phyloP scores from a whole-genome alignment of 2,888 invertebrate species.

The Nipponacmea schrenckii region DNA sequence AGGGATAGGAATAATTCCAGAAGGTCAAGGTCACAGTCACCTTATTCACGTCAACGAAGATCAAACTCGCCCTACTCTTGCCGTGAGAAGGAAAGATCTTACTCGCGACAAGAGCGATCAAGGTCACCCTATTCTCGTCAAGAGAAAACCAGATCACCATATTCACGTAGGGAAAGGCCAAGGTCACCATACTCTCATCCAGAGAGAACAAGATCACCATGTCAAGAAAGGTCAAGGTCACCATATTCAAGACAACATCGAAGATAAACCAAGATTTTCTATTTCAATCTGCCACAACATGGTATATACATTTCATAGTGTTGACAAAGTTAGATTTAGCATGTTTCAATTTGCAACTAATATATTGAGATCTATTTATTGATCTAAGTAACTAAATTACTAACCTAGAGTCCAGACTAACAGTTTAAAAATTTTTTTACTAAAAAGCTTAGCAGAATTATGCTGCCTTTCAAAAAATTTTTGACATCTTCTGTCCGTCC shows the following conservation, averaged over 20 bases:
- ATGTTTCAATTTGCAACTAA: no score
- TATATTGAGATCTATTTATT: no score
- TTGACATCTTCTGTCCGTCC: no score
- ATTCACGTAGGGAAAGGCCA: constrained; percentile 3
- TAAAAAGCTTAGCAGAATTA: no score
- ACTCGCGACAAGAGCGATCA: constrained; percentile 3
- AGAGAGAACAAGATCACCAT: not conserved
- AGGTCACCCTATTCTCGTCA: constrained; percentile 16
- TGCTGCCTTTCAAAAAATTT: no score
- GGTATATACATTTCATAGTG: constrained; percentile 8
- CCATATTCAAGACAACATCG: not conserved
- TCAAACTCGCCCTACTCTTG: constrained; percentile 20
- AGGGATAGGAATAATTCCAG: constrained; percentile 10
- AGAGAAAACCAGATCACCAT: constrained; percentile 3
- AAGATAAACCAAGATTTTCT: not conserved
- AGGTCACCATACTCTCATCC: constrained; percentile 16
- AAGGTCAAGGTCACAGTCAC: constrained; percentile 10
- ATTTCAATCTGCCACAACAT: constrained; percentile 12
- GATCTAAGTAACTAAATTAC: no score
- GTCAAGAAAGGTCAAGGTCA: no score
- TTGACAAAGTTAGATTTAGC: no score
- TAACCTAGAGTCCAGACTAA: no score
- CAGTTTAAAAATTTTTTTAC: no score
- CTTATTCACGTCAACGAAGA: constrained; percentile 1
- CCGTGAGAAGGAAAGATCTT: constrained; percentile 3